These are phyloP conservation scores for Odontothrips loti DNA, from an alignment of 2,888 invertebrate species.

Conservation along the genomic window DNA sequence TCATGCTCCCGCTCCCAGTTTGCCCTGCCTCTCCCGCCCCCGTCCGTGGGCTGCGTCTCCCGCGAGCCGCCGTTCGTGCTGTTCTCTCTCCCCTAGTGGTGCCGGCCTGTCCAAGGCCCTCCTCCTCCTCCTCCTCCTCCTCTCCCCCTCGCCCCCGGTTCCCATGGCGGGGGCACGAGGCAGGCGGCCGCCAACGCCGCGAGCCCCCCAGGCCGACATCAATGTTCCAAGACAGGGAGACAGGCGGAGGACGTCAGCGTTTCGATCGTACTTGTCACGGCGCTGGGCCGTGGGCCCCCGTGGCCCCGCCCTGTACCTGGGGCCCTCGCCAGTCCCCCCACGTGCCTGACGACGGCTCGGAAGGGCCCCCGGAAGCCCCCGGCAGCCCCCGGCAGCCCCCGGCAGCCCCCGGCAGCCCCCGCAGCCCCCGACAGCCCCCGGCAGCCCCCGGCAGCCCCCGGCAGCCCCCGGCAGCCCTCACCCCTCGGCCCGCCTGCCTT, in stretches of 20 bases:
- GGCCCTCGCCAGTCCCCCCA: not conserved
- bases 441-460: too few species aligned
- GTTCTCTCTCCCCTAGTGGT: too few species aligned
- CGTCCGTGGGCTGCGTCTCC: not conserved
- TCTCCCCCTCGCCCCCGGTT: not conserved
- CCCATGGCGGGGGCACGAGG: too few species aligned
- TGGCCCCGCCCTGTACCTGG: too few species aligned
- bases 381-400: not conserved
- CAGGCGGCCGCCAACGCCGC: too few species aligned
- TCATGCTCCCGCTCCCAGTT: not conserved
- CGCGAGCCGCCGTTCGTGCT: not conserved
- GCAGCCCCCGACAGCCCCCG: not conserved
- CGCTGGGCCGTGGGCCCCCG: not conserved
- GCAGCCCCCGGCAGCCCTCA: not conserved
- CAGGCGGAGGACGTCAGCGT: not conserved
- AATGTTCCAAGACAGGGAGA: slow-evolving; percentile 2
- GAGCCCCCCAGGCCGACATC: too few species aligned
- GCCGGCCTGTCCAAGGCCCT: too few species aligned
- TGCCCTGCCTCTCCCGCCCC: not conserved
- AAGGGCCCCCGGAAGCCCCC: not conserved
- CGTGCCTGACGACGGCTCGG: too few species aligned
- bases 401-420: not conserved
- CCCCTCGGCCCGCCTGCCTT: not conserved
- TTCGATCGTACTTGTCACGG: not conserved
- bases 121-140: too few species aligned